Percentiles rank a stretch among this genome's conserved stretches.
Evolutionary conservation across 2,888 invertebrate genomes (phyloP).

Genomic region (Microctonus aethiopoides): DNA sequence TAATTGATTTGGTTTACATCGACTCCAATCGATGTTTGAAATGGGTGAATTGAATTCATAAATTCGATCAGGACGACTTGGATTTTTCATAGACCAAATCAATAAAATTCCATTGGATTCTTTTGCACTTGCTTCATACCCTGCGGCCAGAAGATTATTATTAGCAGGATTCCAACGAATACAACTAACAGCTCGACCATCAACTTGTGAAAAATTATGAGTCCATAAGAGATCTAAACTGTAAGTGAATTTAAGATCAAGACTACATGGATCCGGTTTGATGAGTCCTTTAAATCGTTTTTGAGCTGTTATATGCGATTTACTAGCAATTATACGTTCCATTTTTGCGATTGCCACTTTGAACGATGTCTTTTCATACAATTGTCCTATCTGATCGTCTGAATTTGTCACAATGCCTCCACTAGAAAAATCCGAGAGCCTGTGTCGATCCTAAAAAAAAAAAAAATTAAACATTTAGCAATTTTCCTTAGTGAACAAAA

Average conservation of each 20-base stretch:
- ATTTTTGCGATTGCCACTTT: slow-evolving; percentile 74
- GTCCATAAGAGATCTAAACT: slow-evolving; percentile 77
- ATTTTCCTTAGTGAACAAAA: background rate
- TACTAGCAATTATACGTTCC: slow-evolving; percentile 79
- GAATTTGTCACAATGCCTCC: slow-evolving; percentile 45
- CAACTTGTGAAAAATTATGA: slow-evolving; percentile 68
- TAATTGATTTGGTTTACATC: slow-evolving; percentile 76
- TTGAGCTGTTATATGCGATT: slow-evolving; percentile 75
- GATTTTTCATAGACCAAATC: slow-evolving; percentile 83
- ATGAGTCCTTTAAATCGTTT: slow-evolving; percentile 77
- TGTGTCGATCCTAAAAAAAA: slow-evolving; percentile 38
- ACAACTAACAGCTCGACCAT: slow-evolving; percentile 71
- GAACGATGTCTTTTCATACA: slow-evolving; percentile 67
- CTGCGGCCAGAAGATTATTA: slow-evolving; percentile 79
- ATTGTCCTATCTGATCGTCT: slow-evolving; percentile 61
- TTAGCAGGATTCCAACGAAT: slow-evolving; percentile 78
- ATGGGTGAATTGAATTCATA: slow-evolving; percentile 75
- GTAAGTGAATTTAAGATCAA: slow-evolving; percentile 76
- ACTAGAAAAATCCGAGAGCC: slow-evolving; percentile 20
- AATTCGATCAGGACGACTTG: slow-evolving; percentile 78
- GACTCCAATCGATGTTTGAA: slow-evolving; percentile 78
- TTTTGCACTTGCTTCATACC: slow-evolving; percentile 70
- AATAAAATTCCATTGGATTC: slow-evolving; percentile 74
- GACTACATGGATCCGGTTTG: slow-evolving; percentile 72
- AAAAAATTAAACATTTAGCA: background rate